phyloP scores from a whole-genome alignment of 2,797 vertebrate genomes.

The Fundulus diaphanus region DNA sequence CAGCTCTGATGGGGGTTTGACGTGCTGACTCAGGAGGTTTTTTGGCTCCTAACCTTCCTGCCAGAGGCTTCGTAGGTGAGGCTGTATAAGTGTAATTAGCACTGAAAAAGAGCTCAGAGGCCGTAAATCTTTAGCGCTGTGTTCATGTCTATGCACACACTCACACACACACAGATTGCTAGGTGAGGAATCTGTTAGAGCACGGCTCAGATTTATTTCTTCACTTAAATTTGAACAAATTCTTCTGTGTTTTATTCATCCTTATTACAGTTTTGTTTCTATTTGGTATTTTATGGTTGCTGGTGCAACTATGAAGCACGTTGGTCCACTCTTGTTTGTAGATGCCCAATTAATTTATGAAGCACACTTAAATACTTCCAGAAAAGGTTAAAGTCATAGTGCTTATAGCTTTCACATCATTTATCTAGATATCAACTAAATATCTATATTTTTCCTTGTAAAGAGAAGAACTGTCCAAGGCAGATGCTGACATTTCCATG shows the following conservation, averaged over 20 bases:
- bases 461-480: neutral
- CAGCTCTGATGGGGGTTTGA: slow-evolving; percentile 41
- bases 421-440: neutral
- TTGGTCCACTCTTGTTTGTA: too few species aligned
- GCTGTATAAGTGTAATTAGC: slow-evolving; percentile 61
- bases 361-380: too few species aligned
- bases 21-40: slow-evolving; percentile 63
- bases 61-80: slow-evolving; percentile 36
- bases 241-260: too few species aligned
- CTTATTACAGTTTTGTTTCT: too few species aligned
- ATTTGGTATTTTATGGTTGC: too few species aligned
- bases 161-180: neutral
- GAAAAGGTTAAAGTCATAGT: neutral
- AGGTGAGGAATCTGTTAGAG: slow-evolving; percentile 10
- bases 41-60: slow-evolving; percentile 39
- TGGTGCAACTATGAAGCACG: too few species aligned
- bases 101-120: slow-evolving; percentile 45
- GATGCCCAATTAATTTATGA: too few species aligned
- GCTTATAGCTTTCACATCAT: neutral
- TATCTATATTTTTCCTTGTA: neutral
- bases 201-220: neutral
- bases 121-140: slow-evolving; percentile 66
- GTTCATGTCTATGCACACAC: neutral
- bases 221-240: too few species aligned
- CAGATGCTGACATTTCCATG: too few species aligned